Evolutionary conservation across 2,888 invertebrate species (phyloP).

Genomic region (Silvanus unidentatus): DNA sequence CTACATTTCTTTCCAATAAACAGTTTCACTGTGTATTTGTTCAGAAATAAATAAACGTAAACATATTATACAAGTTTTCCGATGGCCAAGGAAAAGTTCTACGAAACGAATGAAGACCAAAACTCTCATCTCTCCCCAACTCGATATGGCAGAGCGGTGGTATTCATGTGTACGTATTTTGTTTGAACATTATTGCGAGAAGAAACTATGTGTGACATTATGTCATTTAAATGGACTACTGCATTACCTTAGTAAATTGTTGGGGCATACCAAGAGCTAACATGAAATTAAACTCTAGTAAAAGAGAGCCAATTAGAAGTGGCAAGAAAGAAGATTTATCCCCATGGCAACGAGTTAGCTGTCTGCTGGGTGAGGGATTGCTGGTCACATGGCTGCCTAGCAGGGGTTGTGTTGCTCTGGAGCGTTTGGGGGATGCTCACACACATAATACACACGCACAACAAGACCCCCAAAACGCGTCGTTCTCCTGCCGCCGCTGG

Average conservation of each 20-base stretch:
- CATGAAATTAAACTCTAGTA: constrained; percentile 42
- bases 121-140: neutral
- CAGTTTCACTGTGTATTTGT: neutral
- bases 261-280: constrained; percentile 33
- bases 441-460: neutral
- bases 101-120: too few species aligned
- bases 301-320: constrained; percentile 49
- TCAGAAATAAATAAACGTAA: neutral
- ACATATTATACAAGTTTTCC: too few species aligned
- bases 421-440: constrained; percentile 3
- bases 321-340: constrained; percentile 48
- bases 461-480: constrained; percentile 5
- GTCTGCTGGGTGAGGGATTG: constrained; percentile 46
- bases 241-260: constrained; percentile 34
- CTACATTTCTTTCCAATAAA: neutral
- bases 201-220: constrained; percentile 13
- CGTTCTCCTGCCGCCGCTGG: too few species aligned
- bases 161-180: too few species aligned
- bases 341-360: constrained; percentile 46
- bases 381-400: constrained; percentile 41
- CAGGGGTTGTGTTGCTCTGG: constrained; percentile 10
- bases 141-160: too few species aligned
- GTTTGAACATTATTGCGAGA: neutral
- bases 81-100: too few species aligned
- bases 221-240: constrained; percentile 26